phyloP scores from a whole-genome alignment of 2,797 vertebrate species.

The Trematomus bernacchii region DNA sequence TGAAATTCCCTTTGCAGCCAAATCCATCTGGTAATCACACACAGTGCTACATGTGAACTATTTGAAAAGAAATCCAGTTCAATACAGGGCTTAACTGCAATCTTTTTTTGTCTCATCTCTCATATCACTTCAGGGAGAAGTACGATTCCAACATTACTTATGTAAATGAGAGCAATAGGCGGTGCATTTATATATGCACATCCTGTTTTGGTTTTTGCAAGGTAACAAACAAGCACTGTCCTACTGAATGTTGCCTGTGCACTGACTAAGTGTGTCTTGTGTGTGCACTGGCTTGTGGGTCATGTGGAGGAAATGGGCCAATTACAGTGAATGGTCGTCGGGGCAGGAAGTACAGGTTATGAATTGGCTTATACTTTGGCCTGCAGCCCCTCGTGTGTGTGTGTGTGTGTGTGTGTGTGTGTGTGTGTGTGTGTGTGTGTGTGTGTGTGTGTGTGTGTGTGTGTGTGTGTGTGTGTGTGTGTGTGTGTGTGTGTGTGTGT shows the following conservation, averaged over 20 bases:
- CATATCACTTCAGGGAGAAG: constrained; percentile 1
- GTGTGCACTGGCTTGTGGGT: background rate
- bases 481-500: no score
- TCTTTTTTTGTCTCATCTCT: constrained; percentile 22
- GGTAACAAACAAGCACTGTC: constrained; percentile 33
- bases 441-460: no score
- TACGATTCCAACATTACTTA: constrained; percentile 27
- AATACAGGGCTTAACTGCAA: constrained; percentile 11
- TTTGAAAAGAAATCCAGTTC: constrained; percentile 37
- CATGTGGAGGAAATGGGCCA: constrained; percentile 48
- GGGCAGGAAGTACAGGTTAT: constrained; percentile 33
- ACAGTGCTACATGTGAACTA: constrained; percentile 49
- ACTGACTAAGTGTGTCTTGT: constrained; percentile 6
- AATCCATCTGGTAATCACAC: constrained; percentile 68
- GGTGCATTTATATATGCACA: constrained; percentile 36
- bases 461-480: no score
- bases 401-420: no score
- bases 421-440: no score
- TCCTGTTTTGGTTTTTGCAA: constrained; percentile 34
- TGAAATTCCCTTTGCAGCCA: constrained; percentile 68
- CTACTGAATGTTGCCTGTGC: constrained; percentile 5
- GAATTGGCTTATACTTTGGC: constrained; percentile 35
- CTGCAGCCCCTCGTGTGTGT: constrained; percentile 24
- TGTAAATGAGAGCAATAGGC: constrained; percentile 58
- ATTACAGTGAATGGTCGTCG: constrained; percentile 39